These are phyloP conservation scores for sheep (Ovis aries) DNA, from an alignment of 2,113 vertebrate species.

Conservation along the genomic window ARS-UI_Ramb_v3.0 NC_056056.1:42168001-42168500, in stretches of 20 bases:
- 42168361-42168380: background rate
- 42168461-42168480: background rate
- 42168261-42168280: background rate
- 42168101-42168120: background rate
- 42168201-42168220: background rate
- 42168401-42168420: background rate
- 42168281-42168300: slow-evolving; percentile 13
- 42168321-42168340: background rate
- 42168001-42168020: background rate
- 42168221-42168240: background rate
- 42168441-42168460: background rate
- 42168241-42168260: background rate
- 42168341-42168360: background rate
- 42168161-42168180: background rate
- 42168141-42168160: background rate
- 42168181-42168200: background rate
- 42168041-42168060: background rate
- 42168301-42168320: background rate
- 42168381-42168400: background rate
- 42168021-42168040: background rate
- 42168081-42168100: background rate
- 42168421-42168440: background rate
- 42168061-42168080: background rate
- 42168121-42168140: background rate
- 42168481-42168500: background rate